Conservation (phyloP, 2,888 invertebrate genomes). For the Ophion ventricosus region DNA sequence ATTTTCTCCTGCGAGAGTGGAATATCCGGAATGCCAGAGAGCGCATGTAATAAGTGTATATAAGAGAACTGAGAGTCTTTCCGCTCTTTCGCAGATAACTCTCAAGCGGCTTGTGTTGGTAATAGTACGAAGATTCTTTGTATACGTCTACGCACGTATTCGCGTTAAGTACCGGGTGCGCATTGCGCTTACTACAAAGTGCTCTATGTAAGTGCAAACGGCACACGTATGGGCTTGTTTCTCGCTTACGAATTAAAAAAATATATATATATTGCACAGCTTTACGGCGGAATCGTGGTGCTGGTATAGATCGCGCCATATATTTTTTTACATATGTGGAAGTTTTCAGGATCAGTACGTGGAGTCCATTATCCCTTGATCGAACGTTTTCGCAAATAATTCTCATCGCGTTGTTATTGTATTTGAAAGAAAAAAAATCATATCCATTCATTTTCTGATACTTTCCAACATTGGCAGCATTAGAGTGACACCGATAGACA, state of each 20-base stretch:
- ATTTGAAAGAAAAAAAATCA: no score
- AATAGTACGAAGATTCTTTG: conserved; percentile 18
- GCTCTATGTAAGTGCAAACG: conserved; percentile 12
- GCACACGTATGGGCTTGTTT: no score
- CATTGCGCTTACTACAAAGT: conserved; percentile 54
- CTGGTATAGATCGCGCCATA: no score
- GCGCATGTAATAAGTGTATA: not conserved
- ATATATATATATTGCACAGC: no score
- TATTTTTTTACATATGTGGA: no score
- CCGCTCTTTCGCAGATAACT: conserved; percentile 58
- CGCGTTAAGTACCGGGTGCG: conserved; percentile 56
- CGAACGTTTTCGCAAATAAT: no score
- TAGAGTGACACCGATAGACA: not conserved
- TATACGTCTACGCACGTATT: conserved; percentile 42
- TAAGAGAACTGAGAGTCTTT: conserved; percentile 42
- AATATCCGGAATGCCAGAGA: conserved; percentile 52
- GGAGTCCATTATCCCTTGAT: no score
- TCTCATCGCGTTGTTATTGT: no score
- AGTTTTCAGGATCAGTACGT: no score
- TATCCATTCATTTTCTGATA: no score
- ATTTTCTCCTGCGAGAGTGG: conserved; percentile 39
- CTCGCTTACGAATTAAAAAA: no score
- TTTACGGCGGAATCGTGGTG: no score
- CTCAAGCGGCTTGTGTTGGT: conserved; percentile 47
- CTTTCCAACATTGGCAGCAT: not conserved